Conservation (phyloP, 2,888 invertebrate species). For the Drosophila koepferae region DNA sequence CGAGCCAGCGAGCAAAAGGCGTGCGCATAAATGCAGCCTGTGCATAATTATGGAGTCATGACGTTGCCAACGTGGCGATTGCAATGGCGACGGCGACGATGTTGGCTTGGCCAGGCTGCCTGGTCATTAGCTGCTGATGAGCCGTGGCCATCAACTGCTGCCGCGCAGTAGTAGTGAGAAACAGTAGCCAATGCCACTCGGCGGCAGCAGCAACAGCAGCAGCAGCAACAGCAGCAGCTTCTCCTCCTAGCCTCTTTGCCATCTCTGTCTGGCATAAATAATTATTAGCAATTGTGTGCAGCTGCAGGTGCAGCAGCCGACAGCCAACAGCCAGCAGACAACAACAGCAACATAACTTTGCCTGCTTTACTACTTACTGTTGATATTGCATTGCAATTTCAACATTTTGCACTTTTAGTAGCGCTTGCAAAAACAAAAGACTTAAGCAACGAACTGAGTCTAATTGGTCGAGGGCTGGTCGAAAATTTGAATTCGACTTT, state of each 20-base stretch:
- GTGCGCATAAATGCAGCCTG: slow-evolving; percentile 66
- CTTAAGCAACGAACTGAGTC: slow-evolving; percentile 74
- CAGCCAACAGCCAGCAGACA: slow-evolving; percentile 16
- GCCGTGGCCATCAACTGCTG: slow-evolving; percentile 52
- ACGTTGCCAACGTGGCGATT: slow-evolving; percentile 63
- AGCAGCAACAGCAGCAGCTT: slow-evolving; percentile 42
- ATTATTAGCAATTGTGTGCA: slow-evolving; percentile 82
- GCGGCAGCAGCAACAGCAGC: slow-evolving; percentile 24
- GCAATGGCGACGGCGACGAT: slow-evolving; percentile 54
- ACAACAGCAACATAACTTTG: slow-evolving; percentile 55
- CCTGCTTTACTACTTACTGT: slow-evolving; percentile 73
- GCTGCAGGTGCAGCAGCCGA: slow-evolving; percentile 78
- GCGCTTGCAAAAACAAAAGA: slow-evolving; percentile 68
- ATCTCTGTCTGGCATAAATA: slow-evolving; percentile 68
- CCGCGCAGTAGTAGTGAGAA: slow-evolving; percentile 35
- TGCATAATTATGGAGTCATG: slow-evolving; percentile 79
- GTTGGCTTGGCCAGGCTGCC: slow-evolving; percentile 46
- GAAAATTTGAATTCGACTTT: slow-evolving; percentile 16
- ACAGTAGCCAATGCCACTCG: slow-evolving; percentile 76
- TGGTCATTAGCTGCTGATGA: slow-evolving; percentile 81
- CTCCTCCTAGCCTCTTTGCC: slow-evolving; percentile 34
- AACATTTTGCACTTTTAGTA: slow-evolving; percentile 75
- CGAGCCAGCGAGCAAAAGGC: slow-evolving; percentile 53
- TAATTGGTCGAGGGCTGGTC: slow-evolving; percentile 23
- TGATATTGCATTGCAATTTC: slow-evolving; percentile 77